Percentiles rank a stretch among this genome's conserved stretches.
phyloP scores from a whole-genome alignment of 1,140 invertebrate genomes.

The Scaptomyza hsui region DNA sequence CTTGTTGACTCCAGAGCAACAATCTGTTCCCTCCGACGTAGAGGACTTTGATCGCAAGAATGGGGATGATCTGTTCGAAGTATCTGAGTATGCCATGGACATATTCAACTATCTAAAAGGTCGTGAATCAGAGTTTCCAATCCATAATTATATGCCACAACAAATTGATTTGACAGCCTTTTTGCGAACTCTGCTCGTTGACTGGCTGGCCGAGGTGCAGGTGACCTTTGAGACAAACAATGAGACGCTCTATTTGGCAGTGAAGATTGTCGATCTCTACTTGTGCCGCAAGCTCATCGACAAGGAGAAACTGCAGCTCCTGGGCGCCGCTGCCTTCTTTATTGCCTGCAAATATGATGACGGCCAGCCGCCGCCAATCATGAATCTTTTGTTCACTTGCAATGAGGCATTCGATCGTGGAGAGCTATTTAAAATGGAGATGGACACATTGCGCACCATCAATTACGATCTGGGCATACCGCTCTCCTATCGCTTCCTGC shows the following conservation, averaged over 20 bases:
- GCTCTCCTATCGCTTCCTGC: slow-evolving; percentile 97
- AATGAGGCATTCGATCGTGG: slow-evolving; percentile 94
- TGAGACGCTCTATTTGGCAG: slow-evolving; percentile 97
- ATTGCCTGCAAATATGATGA: slow-evolving; percentile 99
- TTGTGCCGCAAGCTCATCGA: slow-evolving; percentile 88
- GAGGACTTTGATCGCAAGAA: slow-evolving; percentile 95
- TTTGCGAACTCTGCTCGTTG: slow-evolving; percentile 96
- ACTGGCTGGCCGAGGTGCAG: slow-evolving; percentile 99
- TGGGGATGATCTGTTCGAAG: slow-evolving; percentile 92
- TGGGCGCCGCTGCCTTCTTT: slow-evolving; percentile 96
- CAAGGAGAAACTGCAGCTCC: slow-evolving; percentile 93
- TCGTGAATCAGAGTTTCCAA: slow-evolving; percentile 90
- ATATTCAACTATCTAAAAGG: slow-evolving; percentile 97
- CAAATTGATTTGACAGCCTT: slow-evolving; percentile 90
- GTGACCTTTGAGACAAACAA: slow-evolving; percentile 99
- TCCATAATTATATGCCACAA: slow-evolving; percentile 91
- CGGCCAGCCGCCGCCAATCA: slow-evolving; percentile 94
- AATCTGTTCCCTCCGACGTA: slow-evolving; percentile 88
- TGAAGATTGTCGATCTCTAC: slow-evolving; percentile 98
- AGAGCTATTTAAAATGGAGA: slow-evolving; percentile 96
- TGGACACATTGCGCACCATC: slow-evolving; percentile 91
- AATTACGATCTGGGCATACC: slow-evolving; percentile 97
- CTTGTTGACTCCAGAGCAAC: slow-evolving; percentile 73
- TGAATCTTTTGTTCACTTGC: slow-evolving; percentile 98
- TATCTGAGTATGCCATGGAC: slow-evolving; percentile 95